A percentile compares a stretch with the other conserved stretches of the same genome.
phyloP scores from a whole-genome alignment of 2,888 invertebrate species.

The Tanytarsus gracilentus region DNA sequence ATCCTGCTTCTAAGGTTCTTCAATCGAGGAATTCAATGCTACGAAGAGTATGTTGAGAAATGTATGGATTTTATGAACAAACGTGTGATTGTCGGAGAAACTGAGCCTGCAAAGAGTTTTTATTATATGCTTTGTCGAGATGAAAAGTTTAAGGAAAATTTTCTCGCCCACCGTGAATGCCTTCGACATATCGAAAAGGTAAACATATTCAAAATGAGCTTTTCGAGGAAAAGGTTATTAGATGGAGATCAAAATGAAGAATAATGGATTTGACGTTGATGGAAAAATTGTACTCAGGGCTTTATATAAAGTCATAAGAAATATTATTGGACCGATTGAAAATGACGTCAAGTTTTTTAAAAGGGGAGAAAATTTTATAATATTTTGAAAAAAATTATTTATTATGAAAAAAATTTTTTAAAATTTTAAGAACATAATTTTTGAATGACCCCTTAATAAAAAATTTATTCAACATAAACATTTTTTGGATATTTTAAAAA shows the following conservation, averaged over 20 bases:
- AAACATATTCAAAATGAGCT: no score
- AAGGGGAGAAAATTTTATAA: no score
- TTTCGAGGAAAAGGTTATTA: background rate
- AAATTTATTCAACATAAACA: no score
- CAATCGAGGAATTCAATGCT: constrained; percentile 40
- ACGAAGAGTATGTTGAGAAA: constrained; percentile 39
- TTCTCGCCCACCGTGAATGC: constrained; percentile 7
- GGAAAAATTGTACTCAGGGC: background rate
- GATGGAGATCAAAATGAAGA: background rate
- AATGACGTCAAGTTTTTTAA: no score
- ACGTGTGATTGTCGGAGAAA: constrained; percentile 38
- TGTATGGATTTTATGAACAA: constrained; percentile 38
- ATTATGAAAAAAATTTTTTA: no score
- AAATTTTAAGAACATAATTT: no score
- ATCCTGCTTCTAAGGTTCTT: constrained; percentile 41
- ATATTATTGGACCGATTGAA: no score
- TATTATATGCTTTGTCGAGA: constrained; percentile 24
- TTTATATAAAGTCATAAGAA: no score
- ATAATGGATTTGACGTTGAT: no score
- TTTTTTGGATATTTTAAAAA: no score
- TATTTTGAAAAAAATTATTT: no score
- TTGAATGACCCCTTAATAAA: no score
- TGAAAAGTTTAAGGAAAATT: constrained; percentile 9
- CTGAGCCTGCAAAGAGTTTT: constrained; percentile 31
- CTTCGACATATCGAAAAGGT: constrained; percentile 22